Evolutionary conservation across 2,888 invertebrate genomes (phyloP).

Genomic region (Thecocarcelia acutangulata): DNA sequence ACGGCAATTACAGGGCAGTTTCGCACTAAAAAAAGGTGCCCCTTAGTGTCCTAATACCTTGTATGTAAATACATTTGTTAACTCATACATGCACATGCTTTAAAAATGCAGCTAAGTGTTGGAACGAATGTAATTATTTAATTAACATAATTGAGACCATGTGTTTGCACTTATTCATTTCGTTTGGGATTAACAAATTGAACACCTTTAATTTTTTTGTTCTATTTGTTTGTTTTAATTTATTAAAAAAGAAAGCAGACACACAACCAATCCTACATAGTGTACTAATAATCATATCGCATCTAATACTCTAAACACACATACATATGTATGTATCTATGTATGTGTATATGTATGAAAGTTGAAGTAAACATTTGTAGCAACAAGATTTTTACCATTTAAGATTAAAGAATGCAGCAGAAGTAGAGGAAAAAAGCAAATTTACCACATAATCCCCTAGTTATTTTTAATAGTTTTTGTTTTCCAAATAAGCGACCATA

Average conservation of each 20-base stretch:
- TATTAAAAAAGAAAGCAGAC: not conserved
- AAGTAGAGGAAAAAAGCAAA: slow-evolving; percentile 39
- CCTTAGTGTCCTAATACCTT: no score
- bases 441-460: slow-evolving; percentile 59
- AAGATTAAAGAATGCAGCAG: slow-evolving; percentile 13
- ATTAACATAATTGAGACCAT: slow-evolving; percentile 57
- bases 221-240: slow-evolving; percentile 31
- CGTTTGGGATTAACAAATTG: slow-evolving; percentile 36
- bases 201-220: slow-evolving; percentile 40
- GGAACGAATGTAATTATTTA: slow-evolving; percentile 30
- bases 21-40: no score
- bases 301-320: not conserved
- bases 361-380: slow-evolving; percentile 11
- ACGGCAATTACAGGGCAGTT: no score
- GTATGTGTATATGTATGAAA: no score
- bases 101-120: slow-evolving; percentile 9
- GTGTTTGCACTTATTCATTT: slow-evolving; percentile 13
- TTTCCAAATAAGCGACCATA: slow-evolving; percentile 50
- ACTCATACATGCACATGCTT: no score
- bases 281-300: slow-evolving; percentile 22
- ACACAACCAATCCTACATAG: not conserved
- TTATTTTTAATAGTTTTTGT: slow-evolving; percentile 43
- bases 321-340: no score
- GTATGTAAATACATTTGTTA: no score
- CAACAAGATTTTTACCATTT: slow-evolving; percentile 37